phyloP scores from a whole-genome alignment of 2,797 vertebrate genomes.

The Oreochromis grahami region DNA sequence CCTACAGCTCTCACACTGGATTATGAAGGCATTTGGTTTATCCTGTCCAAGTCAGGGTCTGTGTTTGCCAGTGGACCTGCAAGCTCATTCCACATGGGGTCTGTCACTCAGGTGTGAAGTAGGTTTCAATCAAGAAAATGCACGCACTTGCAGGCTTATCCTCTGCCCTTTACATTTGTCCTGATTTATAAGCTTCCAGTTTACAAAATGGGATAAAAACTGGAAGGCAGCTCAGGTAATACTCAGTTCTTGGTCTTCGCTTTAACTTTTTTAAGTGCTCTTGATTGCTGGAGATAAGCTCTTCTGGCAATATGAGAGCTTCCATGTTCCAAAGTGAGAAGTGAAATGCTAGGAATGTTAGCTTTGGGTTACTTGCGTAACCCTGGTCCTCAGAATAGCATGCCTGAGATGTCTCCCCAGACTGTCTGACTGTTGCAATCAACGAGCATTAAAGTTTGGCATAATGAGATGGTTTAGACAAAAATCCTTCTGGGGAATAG shows the following conservation, averaged over 20 bases:
- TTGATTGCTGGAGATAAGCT: not conserved
- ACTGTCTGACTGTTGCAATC: not conserved
- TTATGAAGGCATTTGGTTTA: not conserved
- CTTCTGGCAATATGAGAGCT: not conserved
- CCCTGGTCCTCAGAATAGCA: not conserved
- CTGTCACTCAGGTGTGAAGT: not conserved
- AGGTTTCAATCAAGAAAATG: not conserved
- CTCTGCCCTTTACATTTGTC: not conserved
- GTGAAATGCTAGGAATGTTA: not conserved
- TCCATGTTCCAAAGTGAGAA: not conserved
- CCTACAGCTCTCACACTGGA: not conserved
- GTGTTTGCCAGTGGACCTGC: not conserved
- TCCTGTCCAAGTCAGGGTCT: not conserved
- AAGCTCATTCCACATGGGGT: not conserved
- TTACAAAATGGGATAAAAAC: not conserved
- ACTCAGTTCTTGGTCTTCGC: not conserved
- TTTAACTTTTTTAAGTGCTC: not conserved
- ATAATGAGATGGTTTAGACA: not conserved
- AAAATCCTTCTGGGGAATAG: not conserved
- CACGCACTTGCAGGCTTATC: too few species aligned
- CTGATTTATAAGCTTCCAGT: not conserved
- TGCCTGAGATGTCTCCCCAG: not conserved
- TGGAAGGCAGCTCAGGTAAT: not conserved
- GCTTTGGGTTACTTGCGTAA: not conserved
- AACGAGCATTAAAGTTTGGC: not conserved